Percentiles rank a stretch among this genome's conserved stretches.
These are phyloP conservation scores for Macrotus californicus DNA, from an alignment of 2,113 vertebrate species.

Conservation along the genomic window DNA sequence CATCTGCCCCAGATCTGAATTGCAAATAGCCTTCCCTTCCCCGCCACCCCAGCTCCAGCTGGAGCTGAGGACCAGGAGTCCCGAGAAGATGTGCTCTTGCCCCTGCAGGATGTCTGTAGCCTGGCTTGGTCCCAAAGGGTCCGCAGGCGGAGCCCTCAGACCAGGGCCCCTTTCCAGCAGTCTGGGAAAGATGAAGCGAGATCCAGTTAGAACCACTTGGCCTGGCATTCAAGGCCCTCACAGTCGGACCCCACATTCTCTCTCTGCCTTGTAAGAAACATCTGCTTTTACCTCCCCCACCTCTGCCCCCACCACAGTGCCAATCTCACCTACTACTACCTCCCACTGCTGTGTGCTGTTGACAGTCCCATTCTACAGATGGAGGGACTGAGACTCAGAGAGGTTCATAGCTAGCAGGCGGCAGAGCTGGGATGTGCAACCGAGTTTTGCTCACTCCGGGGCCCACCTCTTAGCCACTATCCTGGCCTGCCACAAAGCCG, in stretches of 20 bases:
- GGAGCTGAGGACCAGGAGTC: slow-evolving; percentile 34
- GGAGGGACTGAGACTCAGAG: not conserved
- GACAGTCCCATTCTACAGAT: not conserved
- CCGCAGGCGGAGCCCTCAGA: slow-evolving; percentile 9
- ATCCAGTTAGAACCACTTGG: not conserved
- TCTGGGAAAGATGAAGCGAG: not conserved
- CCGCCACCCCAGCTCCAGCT: not conserved
- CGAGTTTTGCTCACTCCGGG: not conserved
- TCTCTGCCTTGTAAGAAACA: not conserved
- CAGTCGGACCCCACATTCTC: not conserved
- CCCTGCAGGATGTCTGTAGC: not conserved
- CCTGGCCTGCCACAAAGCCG: not conserved
- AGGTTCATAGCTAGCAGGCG: not conserved
- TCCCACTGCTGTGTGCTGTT: not conserved
- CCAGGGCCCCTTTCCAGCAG: not conserved
- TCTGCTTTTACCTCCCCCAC: not conserved
- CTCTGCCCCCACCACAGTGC: not conserved
- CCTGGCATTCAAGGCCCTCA: not conserved
- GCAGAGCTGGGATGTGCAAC: not conserved
- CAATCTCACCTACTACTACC: not conserved
- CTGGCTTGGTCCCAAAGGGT: slow-evolving; percentile 26
- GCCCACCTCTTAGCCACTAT: not conserved
- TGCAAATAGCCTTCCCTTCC: slow-evolving; percentile 49
- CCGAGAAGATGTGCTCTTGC: not conserved
- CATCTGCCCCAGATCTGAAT: slow-evolving; percentile 65